Percentiles rank a stretch among this genome's conserved stretches.
These are phyloP conservation scores for Pseudomugil tenellus DNA, from an alignment of 2,797 vertebrate species.

Conservation along the genomic window DNA sequence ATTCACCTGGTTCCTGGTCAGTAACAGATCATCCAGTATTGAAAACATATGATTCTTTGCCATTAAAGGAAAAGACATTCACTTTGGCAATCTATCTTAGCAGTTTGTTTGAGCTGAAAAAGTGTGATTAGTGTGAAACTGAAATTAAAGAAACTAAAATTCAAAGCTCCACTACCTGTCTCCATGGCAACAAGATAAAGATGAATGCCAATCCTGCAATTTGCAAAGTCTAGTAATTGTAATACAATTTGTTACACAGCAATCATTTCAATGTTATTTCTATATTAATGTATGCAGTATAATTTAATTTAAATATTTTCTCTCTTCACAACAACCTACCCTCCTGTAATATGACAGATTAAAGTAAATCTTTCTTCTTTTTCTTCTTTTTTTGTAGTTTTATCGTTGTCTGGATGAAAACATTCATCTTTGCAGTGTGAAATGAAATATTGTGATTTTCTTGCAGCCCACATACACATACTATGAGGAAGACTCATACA, in stretches of 20 bases:
- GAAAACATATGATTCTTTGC: neutral
- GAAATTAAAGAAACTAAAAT: slow-evolving; percentile 1
- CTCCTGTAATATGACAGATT: neutral
- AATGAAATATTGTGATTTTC: slow-evolving; percentile 54
- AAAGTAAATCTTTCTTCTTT: neutral
- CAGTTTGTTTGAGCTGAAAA: slow-evolving; percentile 8
- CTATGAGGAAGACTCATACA: slow-evolving; percentile 53
- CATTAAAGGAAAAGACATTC: neutral
- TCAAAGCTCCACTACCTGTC: slow-evolving; percentile 16
- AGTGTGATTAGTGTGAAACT: slow-evolving; percentile 20
- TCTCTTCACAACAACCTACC: neutral
- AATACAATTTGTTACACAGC: neutral
- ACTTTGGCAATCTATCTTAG: neutral
- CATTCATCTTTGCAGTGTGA: slow-evolving; percentile 38
- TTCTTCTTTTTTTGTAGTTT: slow-evolving; percentile 33
- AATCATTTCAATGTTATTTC: slow-evolving; percentile 4
- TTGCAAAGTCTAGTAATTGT: slow-evolving; percentile 6
- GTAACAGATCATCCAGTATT: too few relatives aligned
- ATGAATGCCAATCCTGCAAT: slow-evolving; percentile 20
- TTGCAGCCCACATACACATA: slow-evolving; percentile 33
- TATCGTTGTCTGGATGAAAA: slow-evolving; percentile 43
- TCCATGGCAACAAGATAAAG: slow-evolving; percentile 39
- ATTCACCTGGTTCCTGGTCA: too few relatives aligned
- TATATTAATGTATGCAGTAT: neutral
- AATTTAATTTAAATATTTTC: neutral